Base-by-base conservation (phyloP, 2,888 invertebrate genomes). In the Cheilosia impressa region DNA sequence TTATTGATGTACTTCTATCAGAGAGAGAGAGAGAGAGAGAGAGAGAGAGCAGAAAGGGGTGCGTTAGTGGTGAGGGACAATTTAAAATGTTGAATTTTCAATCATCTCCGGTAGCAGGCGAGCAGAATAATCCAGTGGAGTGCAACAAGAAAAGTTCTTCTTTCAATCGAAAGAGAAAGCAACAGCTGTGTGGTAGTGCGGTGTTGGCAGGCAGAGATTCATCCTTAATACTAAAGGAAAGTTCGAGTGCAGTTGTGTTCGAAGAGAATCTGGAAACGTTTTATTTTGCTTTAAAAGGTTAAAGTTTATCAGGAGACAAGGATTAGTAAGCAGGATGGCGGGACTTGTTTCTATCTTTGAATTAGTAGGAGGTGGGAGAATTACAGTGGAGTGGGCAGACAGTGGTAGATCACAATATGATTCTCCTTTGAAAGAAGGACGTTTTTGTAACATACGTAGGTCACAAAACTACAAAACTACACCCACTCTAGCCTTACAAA, bases 71-170 rank as follows among this genome's bases (percentile, higher is more conserved):
- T 27, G 19, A 47, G 19, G 50, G 66, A 50, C 66, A 58, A 38
- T 34, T 52, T 52, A 38, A 58, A 75, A 76, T 68, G 60, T 68
- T 68, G 76, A 76, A 76, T 68, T 76, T 79, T 72, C 62, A 65
- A 63, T 68, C 58, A 79, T 58, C 27, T 60, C 17, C 4, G 22
- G 13, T 52, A 65, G 9, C 65, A 79, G 71, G 71, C 47, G 27
- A 63, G n/a, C 57, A 78, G 57, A 41, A 71, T 17, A 31, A 27
- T 41, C 58, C n/a, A 38, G 13, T 50, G 57, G 38, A 15, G 10
- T 38, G 13, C 38, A 38, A 24, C 13, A 45, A 17, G 17, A 19
- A 24, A 17, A 4, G 17, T 43, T 13, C 10, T 34, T 63, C 13
- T 34, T 47, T 57, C 15, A 24, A 63, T 15, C 24, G 63, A 58